A percentile compares a stretch with the other conserved stretches of the same genome.
Conservation (phyloP, 2,888 invertebrate species). For the Corbicula japonica region DNA sequence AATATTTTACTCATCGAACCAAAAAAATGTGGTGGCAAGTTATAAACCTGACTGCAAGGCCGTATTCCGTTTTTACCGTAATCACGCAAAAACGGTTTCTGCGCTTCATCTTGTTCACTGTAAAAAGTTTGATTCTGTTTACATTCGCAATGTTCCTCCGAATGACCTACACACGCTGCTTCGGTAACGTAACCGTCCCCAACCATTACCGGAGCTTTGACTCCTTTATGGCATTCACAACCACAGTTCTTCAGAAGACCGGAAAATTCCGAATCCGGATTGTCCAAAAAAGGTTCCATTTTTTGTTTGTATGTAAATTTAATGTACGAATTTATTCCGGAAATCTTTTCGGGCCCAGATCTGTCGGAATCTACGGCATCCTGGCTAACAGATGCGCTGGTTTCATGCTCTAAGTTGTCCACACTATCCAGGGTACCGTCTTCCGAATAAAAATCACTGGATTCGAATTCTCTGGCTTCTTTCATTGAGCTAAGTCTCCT, state of each 20-base stretch:
- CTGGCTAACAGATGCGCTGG: slow-evolving; percentile 18
- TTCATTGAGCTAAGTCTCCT: slow-evolving; percentile 49
- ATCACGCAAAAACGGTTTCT: slow-evolving; percentile 1
- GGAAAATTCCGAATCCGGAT: not conserved
- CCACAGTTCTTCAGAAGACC: slow-evolving; percentile 13
- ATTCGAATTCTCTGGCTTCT: slow-evolving; percentile 49
- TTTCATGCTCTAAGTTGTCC: slow-evolving; percentile 29
- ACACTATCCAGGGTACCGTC: slow-evolving; percentile 51
- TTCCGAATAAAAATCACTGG: slow-evolving; percentile 54
- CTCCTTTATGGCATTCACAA: slow-evolving; percentile 40
- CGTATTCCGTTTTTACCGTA: slow-evolving; percentile 36
- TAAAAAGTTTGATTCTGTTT: not conserved
- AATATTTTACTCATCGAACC: slow-evolving; percentile 63
- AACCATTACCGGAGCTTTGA: not conserved
- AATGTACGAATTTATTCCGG: slow-evolving; percentile 52
- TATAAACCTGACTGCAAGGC: slow-evolving; percentile 62
- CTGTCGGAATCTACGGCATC: slow-evolving; percentile 20
- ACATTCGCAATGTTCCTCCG: slow-evolving; percentile 31
- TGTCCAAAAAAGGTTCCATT: not conserved
- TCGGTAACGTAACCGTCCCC: slow-evolving; percentile 53
- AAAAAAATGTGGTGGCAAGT: slow-evolving; percentile 70
- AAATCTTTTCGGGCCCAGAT: slow-evolving; percentile 5
- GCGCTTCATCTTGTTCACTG: not conserved
- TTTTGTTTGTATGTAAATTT: slow-evolving; percentile 45
- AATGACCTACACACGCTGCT: slow-evolving; percentile 33